phyloP scores from a whole-genome alignment of 2,113 vertebrate genomes.

The Baryphthengus martii region DNA sequence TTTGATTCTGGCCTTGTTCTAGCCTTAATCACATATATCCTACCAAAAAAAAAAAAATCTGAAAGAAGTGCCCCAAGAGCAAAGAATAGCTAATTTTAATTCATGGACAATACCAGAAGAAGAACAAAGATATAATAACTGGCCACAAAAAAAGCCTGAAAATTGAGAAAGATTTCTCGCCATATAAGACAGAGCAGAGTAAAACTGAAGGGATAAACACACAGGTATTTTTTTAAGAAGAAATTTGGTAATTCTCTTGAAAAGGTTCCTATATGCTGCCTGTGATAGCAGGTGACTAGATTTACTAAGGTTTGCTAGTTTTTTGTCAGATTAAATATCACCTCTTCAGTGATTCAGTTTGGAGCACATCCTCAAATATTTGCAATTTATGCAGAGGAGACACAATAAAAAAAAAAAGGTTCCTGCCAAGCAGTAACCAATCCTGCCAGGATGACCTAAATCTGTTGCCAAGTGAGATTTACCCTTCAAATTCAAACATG shows the following conservation, averaged over 20 bases:
- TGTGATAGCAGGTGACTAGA: not conserved
- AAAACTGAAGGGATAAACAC: not conserved
- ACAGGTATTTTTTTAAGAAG: not conserved
- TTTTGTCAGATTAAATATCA: conserved; percentile 15
- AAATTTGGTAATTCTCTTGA: not conserved
- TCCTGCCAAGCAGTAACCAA: conserved; percentile 41
- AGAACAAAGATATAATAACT: not conserved
- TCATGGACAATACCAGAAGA: not conserved
- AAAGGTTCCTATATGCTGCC: not conserved
- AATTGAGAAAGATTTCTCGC: not conserved
- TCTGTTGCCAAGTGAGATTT: conserved; percentile 46
- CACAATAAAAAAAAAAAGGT: not conserved
- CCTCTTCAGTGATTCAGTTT: conserved; percentile 2
- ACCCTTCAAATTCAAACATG: conserved; percentile 30
- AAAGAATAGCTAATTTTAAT: not conserved
- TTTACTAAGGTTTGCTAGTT: not conserved
- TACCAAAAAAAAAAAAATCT: not conserved
- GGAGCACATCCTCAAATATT: conserved; percentile 41
- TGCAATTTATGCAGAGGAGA: conserved; percentile 22
- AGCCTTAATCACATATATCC: not conserved
- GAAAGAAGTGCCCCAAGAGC: not conserved
- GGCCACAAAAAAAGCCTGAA: not conserved
- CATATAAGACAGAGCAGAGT: not conserved
- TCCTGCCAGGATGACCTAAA: conserved; percentile 16
- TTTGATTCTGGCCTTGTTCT: not conserved